Base-by-base conservation (phyloP, 53 echinoderm and acorn worm species). In the Echinometra lucunter region DNA sequence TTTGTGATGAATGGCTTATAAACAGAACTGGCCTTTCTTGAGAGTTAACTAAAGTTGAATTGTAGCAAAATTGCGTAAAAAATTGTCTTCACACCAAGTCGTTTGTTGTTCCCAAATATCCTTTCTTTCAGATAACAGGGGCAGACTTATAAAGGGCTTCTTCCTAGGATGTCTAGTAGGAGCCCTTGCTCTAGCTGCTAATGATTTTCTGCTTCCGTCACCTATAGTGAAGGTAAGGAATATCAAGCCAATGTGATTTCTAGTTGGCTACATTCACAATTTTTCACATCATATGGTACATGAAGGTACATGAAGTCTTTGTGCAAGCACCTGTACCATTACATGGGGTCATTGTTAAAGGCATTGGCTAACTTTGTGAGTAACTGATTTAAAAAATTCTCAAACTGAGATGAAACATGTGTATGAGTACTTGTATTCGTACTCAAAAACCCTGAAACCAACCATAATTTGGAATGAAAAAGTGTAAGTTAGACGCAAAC, bases 121-220 rank as follows among this genome's bases (percentile, higher is more conserved):
- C 0, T 88, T 89, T 35, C 45, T 28, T 23, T 44, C 91, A 91
- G 91, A 16, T 67, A 66, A 91, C 15, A 44, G 91, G 15, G 45
- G 66, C 42, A 66, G 91, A 28, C 3, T 67, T 0, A 28, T 91
- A 44, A 66, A 91, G 42, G 92, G 92, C 10, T 75, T 92, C 74
- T 92, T 92, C 55, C 28, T 92, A 13, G 92, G 92, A 5, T 75
- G 47, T 49, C n/a, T 74, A 18, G 56, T 92, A 37, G 92, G 92
- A 16, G 74, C 55, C 47, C 57, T 92, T 47, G 92, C 92, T 35
- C 78, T 92, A 4, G 74, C 74, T 35, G 75, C 58, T 45, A 92
- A 92, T 56, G 92, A 92, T 57, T 92, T 78, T 19, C 34, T 92
- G 32, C 53, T 92, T 45, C 92, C 92, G 18, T 1, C 8, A 6